phyloP scores from a whole-genome alignment of 1,140 invertebrate species.

The Palaemon carinicauda region DNA sequence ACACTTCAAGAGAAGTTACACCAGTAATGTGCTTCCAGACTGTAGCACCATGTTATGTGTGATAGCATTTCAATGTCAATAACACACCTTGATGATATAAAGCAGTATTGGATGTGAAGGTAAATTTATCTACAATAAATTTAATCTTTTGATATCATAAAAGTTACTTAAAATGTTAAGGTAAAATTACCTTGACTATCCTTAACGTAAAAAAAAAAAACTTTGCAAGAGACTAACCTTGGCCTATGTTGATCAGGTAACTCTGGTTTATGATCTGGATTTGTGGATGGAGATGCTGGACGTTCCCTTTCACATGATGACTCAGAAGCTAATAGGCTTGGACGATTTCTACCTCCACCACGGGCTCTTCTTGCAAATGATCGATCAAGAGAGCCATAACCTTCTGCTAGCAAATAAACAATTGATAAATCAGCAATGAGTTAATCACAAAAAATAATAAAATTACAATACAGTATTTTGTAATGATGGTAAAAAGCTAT shows the following conservation, averaged over 20 bases:
- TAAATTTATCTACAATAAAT: too few relatives aligned
- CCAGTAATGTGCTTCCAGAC: too few relatives aligned
- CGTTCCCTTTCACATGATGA: slow-evolving; percentile 71
- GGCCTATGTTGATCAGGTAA: slow-evolving; percentile 49
- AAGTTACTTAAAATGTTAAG: too few relatives aligned
- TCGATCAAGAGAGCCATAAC: slow-evolving; percentile 73
- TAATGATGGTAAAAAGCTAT: neutral
- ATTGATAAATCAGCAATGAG: neutral
- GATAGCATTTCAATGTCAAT: too few relatives aligned
- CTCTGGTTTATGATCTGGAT: slow-evolving; percentile 53
- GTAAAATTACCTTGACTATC: too few relatives aligned
- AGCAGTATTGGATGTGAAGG: too few relatives aligned
- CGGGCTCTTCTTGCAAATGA: slow-evolving; percentile 85
- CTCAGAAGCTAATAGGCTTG: slow-evolving; percentile 68
- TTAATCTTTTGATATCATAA: too few relatives aligned
- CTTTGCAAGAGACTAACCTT: slow-evolving; percentile 18
- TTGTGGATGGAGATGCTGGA: slow-evolving; percentile 72
- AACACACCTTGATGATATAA: too few relatives aligned
- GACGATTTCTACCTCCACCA: slow-evolving; percentile 71
- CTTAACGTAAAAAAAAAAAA: neutral
- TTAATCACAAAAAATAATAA: neutral
- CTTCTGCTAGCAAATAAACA: slow-evolving; percentile 19
- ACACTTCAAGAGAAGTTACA: too few relatives aligned
- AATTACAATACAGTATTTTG: neutral
- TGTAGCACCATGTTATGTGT: too few relatives aligned